A percentile compares a stretch with the other conserved stretches of the same genome.
phyloP scores from a whole-genome alignment of 2,888 invertebrate species.

The Erynnis tages region DNA sequence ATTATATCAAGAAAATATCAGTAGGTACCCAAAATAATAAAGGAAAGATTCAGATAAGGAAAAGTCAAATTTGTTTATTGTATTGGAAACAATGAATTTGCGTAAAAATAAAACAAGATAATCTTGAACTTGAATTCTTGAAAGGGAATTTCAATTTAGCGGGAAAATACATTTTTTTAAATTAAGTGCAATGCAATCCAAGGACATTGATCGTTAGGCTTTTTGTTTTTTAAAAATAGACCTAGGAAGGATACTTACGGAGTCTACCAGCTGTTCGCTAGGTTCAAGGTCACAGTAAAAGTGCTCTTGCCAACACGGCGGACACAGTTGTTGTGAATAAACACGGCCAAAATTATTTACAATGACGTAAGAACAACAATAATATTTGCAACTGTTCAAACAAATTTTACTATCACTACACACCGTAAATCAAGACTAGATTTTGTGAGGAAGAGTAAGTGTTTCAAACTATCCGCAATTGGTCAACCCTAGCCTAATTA shows the following conservation, averaged over 20 bases:
- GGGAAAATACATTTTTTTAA: too few species aligned
- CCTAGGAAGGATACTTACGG: slow-evolving; percentile 44
- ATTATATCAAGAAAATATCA: too few species aligned
- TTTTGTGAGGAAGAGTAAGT: background rate
- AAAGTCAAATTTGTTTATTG: too few species aligned
- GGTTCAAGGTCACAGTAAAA: slow-evolving; percentile 61
- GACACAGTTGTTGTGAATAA: slow-evolving; percentile 57
- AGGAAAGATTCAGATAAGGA: too few species aligned
- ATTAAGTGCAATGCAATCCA: background rate
- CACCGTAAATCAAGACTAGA: background rate
- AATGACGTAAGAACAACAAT: slow-evolving; percentile 64
- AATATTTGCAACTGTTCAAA: slow-evolving; percentile 60
- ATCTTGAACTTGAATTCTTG: too few species aligned
- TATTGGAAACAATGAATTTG: too few species aligned
- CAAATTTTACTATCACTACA: slow-evolving; percentile 34
- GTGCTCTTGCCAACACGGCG: slow-evolving; percentile 50
- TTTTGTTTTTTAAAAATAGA: slow-evolving; percentile 31
- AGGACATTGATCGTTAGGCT: background rate
- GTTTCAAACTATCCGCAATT: background rate
- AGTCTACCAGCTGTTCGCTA: slow-evolving; percentile 60
- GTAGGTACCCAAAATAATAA: too few species aligned
- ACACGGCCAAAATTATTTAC: slow-evolving; percentile 66
- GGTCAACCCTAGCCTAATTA: slow-evolving; percentile 3
- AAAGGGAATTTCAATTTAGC: too few species aligned
- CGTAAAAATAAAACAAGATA: too few species aligned